Percentiles rank a stretch among this genome's conserved stretches.
These are phyloP conservation scores for Bacillus rossius DNA, from an alignment of 1,140 invertebrate genomes.

Conservation along the genomic window DNA sequence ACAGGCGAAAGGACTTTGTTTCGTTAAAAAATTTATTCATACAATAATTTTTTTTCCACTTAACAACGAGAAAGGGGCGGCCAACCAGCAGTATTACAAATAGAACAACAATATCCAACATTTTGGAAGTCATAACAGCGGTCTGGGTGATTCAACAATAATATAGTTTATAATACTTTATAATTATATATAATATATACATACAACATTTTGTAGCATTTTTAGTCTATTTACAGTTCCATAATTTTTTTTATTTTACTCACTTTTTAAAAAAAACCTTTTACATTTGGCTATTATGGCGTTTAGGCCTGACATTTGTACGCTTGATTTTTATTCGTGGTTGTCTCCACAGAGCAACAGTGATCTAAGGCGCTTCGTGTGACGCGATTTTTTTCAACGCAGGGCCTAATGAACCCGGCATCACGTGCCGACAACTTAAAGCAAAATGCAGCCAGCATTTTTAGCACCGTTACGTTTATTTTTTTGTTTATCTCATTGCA, in stretches of 20 bases:
- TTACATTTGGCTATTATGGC: constrained; percentile 8
- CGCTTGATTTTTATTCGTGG: neutral
- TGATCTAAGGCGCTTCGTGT: neutral
- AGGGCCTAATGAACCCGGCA: too few species aligned
- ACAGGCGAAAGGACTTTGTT: neutral
- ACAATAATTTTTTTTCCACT: neutral
- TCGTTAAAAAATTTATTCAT: neutral
- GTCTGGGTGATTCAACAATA: constrained; percentile 7
- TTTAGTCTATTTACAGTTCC: constrained; percentile 9
- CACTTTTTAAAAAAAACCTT: too few species aligned
- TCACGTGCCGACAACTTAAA: neutral
- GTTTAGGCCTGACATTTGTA: constrained; percentile 9
- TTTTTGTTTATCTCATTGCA: too few species aligned
- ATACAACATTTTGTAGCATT: neutral
- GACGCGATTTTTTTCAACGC: neutral
- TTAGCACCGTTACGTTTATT: neutral
- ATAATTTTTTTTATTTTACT: neutral
- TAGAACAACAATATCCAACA: neutral
- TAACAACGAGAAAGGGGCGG: neutral
- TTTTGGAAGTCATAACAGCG: constrained; percentile 2
- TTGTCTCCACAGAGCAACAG: neutral
- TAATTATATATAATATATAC: constrained; percentile 8
- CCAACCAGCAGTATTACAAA: neutral
- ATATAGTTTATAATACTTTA: constrained; percentile 6
- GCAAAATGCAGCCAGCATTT: neutral